A percentile compares a stretch with the other conserved stretches of the same genome.
Conservation (phyloP, 2,113 vertebrate species). For the Naja naja region DNA sequence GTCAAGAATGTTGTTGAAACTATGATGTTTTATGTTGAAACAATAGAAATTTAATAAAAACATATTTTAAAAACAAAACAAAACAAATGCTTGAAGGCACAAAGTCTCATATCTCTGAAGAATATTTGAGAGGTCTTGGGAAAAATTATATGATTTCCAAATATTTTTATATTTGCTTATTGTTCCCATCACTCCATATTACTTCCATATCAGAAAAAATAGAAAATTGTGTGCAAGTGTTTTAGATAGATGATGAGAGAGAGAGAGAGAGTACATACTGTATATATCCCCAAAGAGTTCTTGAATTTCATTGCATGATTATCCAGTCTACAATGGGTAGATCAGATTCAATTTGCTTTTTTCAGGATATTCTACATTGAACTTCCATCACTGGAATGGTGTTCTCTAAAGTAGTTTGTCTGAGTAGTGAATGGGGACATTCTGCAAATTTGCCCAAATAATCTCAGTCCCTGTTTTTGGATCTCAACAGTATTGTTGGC, state of each 20-base stretch:
- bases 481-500: background rate
- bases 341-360: background rate
- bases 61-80: too few species aligned
- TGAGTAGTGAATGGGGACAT: background rate
- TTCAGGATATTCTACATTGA: background rate
- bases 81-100: too few species aligned
- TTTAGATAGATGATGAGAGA: background rate
- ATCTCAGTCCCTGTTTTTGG: background rate
- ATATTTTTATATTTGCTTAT: background rate
- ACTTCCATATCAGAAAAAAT: background rate
- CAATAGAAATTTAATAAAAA: too few species aligned
- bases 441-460: background rate
- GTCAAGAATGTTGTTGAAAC: too few species aligned
- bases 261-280: background rate
- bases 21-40: too few species aligned
- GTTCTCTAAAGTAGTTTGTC: background rate
- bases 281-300: background rate
- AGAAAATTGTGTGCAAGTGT: background rate
- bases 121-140: background rate
- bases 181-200: background rate
- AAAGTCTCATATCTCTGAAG: background rate
- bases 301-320: too few species aligned
- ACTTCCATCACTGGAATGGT: background rate
- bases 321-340: background rate
- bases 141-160: background rate